A percentile compares a stretch with the other conserved stretches of the same genome.
Evolutionary conservation across 2,113 vertebrate species (phyloP).

Genomic region (Paraplagusia blochii): DNA sequence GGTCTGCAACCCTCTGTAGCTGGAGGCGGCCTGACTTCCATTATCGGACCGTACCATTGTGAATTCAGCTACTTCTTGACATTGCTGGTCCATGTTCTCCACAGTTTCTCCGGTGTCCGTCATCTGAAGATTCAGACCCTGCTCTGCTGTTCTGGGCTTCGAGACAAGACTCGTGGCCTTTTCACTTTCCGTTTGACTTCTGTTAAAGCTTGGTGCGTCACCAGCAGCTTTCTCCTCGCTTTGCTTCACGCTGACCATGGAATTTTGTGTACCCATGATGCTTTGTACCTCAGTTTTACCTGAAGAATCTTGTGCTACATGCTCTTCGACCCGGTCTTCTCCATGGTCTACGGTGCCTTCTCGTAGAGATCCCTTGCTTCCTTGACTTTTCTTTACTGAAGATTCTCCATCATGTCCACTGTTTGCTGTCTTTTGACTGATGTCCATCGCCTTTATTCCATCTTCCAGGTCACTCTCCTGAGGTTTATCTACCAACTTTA

Average conservation of each 20-base stretch:
- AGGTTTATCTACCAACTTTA: too few relatives aligned
- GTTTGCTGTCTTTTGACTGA: neutral
- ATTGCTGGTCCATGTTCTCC: slow-evolving; percentile 14
- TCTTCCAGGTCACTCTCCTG: slow-evolving; percentile 8
- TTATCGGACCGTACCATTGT: slow-evolving; percentile 36
- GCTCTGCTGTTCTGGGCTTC: slow-evolving; percentile 9
- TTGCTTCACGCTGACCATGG: slow-evolving; percentile 17
- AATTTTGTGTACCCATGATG: slow-evolving; percentile 10
- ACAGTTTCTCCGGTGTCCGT: neutral
- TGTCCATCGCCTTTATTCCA: slow-evolving; percentile 10
- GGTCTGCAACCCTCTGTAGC: slow-evolving; percentile 1
- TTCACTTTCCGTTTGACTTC: slow-evolving; percentile 7
- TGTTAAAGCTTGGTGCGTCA: neutral
- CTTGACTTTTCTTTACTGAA: slow-evolving; percentile 8
- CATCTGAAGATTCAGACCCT: too few relatives aligned
- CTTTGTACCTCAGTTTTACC: slow-evolving; percentile 46
- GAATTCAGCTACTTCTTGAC: slow-evolving; percentile 30
- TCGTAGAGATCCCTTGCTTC: neutral
- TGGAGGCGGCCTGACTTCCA: slow-evolving; percentile 30
- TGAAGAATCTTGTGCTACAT: neutral
- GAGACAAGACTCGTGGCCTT: neutral
- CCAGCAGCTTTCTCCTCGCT: slow-evolving; percentile 10
- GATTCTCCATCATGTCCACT: slow-evolving; percentile 20
- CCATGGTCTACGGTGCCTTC: neutral
- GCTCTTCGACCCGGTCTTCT: slow-evolving; percentile 12